Evolutionary conservation across 2,888 invertebrate species (phyloP).

Genomic region (Xestia ashworthii): DNA sequence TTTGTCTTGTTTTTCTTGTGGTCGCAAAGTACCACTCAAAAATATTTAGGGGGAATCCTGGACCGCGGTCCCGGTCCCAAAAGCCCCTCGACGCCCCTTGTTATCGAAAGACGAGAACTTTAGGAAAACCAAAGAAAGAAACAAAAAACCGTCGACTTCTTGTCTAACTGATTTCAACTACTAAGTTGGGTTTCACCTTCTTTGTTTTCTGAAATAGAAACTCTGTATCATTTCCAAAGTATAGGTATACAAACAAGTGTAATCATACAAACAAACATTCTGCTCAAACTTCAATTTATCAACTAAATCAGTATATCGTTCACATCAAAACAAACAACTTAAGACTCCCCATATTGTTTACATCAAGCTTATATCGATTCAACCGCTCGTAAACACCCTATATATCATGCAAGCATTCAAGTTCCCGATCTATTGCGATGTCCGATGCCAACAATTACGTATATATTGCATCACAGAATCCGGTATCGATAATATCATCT

Average conservation of each 20-base stretch:
- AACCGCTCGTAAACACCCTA: constrained; percentile 26
- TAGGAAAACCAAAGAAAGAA: not conserved
- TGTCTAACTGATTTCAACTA: too few species aligned
- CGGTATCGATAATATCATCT: constrained; percentile 51
- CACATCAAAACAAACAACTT: constrained; percentile 13
- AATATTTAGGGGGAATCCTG: too few species aligned
- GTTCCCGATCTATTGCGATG: constrained; percentile 14
- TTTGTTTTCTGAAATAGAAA: not conserved
- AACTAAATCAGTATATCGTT: not conserved
- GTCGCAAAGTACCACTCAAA: too few species aligned
- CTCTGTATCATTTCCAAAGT: not conserved
- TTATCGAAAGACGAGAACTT: constrained; percentile 1
- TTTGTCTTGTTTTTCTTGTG: too few species aligned
- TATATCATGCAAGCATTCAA: constrained; percentile 40
- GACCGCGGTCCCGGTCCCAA: too few species aligned
- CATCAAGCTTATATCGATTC: constrained; percentile 24
- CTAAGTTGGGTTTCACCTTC: too few species aligned
- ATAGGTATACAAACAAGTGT: too few species aligned
- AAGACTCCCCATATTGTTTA: constrained; percentile 2
- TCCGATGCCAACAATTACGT: constrained; percentile 56
- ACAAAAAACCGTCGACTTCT: too few species aligned
- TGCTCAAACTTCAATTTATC: not conserved
- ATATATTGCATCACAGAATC: constrained; percentile 56
- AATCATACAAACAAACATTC: not conserved
- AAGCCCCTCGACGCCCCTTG: too few species aligned